phyloP scores from a whole-genome alignment of 2,888 invertebrate species.

The Globia sparganii region DNA sequence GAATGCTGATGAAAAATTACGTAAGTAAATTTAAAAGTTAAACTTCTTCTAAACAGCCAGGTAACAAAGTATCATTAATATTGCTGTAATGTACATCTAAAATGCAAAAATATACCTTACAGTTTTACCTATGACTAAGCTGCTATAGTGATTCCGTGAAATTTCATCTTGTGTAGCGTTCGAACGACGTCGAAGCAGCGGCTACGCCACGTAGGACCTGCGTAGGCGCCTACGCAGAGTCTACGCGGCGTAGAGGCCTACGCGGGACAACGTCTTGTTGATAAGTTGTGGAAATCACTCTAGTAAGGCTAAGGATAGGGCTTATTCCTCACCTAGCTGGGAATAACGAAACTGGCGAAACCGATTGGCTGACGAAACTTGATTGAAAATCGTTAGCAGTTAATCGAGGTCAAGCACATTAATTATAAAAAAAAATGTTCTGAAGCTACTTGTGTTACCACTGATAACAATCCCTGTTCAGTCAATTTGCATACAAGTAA shows the following conservation, averaged over 20 bases:
- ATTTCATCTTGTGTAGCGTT: neutral
- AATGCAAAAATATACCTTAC: constrained; percentile 1
- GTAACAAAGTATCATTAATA: constrained; percentile 12
- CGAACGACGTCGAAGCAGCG: neutral
- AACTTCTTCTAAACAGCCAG: constrained; percentile 1
- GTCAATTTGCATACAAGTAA: constrained; percentile 42
- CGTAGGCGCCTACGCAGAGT: constrained; percentile 13
- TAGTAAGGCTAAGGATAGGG: neutral
- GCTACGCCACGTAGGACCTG: neutral
- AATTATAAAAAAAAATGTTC: neutral
- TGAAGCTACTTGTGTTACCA: constrained; percentile 30
- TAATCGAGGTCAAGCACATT: neutral
- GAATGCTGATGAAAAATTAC: constrained; percentile 49
- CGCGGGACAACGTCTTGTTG: too few species aligned
- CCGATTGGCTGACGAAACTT: too few species aligned
- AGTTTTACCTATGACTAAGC: neutral
- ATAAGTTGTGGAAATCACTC: neutral
- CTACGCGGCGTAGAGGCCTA: constrained; percentile 14
- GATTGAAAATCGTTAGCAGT: neutral
- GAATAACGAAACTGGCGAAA: too few species aligned
- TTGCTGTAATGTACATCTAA: neutral
- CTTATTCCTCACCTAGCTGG: neutral
- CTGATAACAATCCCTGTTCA: constrained; percentile 33
- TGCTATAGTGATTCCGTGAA: neutral
- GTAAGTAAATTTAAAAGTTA: constrained; percentile 36